A percentile compares a stretch with the other conserved stretches of the same genome.
These are phyloP conservation scores for Drepana arcuata DNA, from an alignment of 1,140 invertebrate species.

Conservation along the genomic window DNA sequence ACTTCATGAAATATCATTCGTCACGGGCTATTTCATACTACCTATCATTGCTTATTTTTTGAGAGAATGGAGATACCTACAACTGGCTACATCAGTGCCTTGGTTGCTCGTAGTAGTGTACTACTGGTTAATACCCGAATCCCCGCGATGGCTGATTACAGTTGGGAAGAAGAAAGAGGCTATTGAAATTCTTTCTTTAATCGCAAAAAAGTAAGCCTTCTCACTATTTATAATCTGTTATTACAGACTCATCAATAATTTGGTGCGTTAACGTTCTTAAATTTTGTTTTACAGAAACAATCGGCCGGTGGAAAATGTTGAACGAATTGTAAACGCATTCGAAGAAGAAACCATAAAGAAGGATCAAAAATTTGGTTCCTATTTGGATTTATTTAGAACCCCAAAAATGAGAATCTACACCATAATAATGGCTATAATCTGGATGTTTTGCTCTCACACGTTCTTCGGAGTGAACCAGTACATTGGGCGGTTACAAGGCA, in stretches of 20 bases:
- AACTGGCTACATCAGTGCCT: conserved; percentile 75
- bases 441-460: conserved; percentile 79
- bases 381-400: conserved; percentile 76
- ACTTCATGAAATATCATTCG: conserved; percentile 35
- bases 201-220: conserved; percentile 47
- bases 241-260: not conserved
- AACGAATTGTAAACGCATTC: conserved; percentile 51
- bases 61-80: conserved; percentile 77
- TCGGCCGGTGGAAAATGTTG: conserved; percentile 66
- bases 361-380: conserved; percentile 31
- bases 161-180: conserved; percentile 47
- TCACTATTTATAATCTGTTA: no score
- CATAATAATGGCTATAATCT: conserved; percentile 76
- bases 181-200: conserved; percentile 30
- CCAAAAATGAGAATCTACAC: conserved; percentile 82
- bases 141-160: conserved; percentile 56
- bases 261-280: no score
- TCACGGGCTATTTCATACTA: conserved; percentile 72
- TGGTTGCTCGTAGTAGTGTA: conserved; percentile 42
- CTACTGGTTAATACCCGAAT: conserved; percentile 53
- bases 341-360: conserved; percentile 31
- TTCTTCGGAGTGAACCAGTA: conserved; percentile 84
- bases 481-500: conserved; percentile 77
- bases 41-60: conserved; percentile 77
- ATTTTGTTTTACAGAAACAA: conserved; percentile 59